These are phyloP conservation scores for Desoria tigrina DNA, from an alignment of 2,888 invertebrate species.

Conservation along the genomic window DNA sequence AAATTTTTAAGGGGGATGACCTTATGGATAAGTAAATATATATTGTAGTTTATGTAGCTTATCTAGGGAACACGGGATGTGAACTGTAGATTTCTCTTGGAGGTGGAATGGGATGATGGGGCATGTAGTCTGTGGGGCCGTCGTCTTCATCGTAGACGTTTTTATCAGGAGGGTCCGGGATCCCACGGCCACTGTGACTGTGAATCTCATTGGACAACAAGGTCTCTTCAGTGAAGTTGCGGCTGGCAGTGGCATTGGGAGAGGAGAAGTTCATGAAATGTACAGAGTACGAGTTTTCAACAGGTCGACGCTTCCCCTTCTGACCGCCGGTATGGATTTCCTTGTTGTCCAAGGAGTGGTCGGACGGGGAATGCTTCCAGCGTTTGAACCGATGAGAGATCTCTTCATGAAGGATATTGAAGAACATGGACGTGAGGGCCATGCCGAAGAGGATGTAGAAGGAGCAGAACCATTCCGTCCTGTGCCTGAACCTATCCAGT, in stretches of 20 bases:
- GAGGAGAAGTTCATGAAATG: slow-evolving; percentile 54
- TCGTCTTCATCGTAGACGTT: slow-evolving; percentile 49
- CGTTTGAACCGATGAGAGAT: slow-evolving; percentile 77
- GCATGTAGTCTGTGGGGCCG: slow-evolving; percentile 49
- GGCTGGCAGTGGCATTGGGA: slow-evolving; percentile 45
- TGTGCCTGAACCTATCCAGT: slow-evolving; percentile 56
- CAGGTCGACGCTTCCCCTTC: slow-evolving; percentile 47
- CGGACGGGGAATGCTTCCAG: slow-evolving; percentile 47
- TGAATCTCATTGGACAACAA: slow-evolving; percentile 52
- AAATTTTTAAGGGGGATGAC: too few species aligned
- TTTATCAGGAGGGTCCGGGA: slow-evolving; percentile 40
- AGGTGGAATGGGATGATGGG: slow-evolving; percentile 49
- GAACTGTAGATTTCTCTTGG: slow-evolving; percentile 51
- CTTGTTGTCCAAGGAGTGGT: slow-evolving; percentile 37
- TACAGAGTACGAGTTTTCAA: slow-evolving; percentile 53
- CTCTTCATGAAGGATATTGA: slow-evolving; percentile 85
- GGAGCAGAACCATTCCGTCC: slow-evolving; percentile 85
- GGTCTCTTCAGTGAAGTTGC: slow-evolving; percentile 52
- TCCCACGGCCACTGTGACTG: slow-evolving; percentile 37
- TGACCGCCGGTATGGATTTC: slow-evolving; percentile 34
- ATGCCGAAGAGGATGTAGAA: slow-evolving; percentile 82
- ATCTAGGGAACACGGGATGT: slow-evolving; percentile 54
- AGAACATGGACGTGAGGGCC: slow-evolving; percentile 86
- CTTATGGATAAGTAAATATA: too few species aligned
- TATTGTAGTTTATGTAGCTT: slow-evolving; percentile 17